Evolutionary conservation across 2,113 vertebrate genomes (phyloP).

Genomic region (Mirounga angustirostris): DNA sequence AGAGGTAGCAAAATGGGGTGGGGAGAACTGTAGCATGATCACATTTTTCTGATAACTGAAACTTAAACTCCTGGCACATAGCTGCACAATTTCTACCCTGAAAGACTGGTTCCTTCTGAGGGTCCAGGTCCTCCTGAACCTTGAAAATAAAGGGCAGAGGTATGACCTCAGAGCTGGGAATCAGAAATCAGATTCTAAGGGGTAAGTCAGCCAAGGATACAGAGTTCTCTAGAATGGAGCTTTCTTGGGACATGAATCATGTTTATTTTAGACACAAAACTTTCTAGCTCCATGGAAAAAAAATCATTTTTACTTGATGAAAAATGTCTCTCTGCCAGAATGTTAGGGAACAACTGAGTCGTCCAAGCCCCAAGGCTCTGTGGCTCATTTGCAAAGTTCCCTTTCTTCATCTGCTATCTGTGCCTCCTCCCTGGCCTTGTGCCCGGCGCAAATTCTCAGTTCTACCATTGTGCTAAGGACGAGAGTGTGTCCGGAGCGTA

Average conservation of each 20-base stretch:
- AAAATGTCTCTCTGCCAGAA: conserved; percentile 33
- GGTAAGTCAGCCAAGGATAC: neutral
- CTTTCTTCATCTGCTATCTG: neutral
- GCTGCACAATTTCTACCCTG: neutral
- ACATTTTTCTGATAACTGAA: neutral
- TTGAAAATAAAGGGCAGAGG: conserved; percentile 14
- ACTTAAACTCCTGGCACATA: neutral
- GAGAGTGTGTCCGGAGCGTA: neutral
- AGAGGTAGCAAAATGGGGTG: neutral
- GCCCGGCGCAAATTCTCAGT: neutral
- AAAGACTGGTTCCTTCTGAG: neutral
- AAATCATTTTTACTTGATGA: conserved; percentile 24
- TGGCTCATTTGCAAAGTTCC: neutral
- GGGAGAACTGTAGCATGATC: neutral
- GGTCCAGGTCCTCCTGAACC: neutral
- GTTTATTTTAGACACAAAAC: conserved; percentile 64
- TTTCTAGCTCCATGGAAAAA: conserved; percentile 9
- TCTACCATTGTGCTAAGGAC: neutral
- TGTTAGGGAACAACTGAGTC: neutral
- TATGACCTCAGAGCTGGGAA: neutral
- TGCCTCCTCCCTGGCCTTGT: neutral
- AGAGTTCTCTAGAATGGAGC: neutral
- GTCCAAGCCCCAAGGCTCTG: neutral
- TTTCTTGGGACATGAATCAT: conserved; percentile 51
- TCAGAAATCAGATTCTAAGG: conserved; percentile 8